Base-by-base conservation (phyloP, 2,888 invertebrate species). In the Tiphia femorata region DNA sequence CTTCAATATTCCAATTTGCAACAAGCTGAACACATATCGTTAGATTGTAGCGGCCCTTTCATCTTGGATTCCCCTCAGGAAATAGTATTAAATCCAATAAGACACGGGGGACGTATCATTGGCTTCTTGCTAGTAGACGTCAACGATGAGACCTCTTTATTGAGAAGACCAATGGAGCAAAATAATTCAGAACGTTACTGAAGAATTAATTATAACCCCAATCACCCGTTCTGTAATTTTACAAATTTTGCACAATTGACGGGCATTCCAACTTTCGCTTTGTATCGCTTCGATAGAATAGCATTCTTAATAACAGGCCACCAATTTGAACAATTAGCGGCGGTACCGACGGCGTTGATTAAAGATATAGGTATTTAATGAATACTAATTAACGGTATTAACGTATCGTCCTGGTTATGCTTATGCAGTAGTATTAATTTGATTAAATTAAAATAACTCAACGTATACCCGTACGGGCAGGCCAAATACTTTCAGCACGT, bases 241-340 rank as follows among this genome's bases (percentile, higher is more conserved):
- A n/a, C n/a, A n/a, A n/a, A n/a, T n/a, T n/a, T n/a, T n/a, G n/a
- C n/a, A n/a, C n/a, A n/a, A n/a, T n/a, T n/a, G n/a, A n/a, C n/a
- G n/a, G n/a, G n/a, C n/a, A n/a, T n/a, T n/a, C n/a, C n/a, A n/a
- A n/a, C n/a, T n/a, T n/a, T n/a, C n/a, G n/a, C n/a, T n/a, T n/a
- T n/a, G n/a, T n/a, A n/a, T n/a, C n/a, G n/a, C n/a, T n/a, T n/a
- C n/a, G n/a, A n/a, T n/a, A n/a, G n/a, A n/a, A n/a, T n/a, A n/a
- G n/a, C n/a, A n/a, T n/a, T n/a, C n/a, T n/a, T n/a, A n/a, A n/a
- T n/a, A n/a, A n/a, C n/a, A n/a, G n/a, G n/a, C n/a, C n/a, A n/a
- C n/a, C n/a, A n/a, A n/a, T n/a, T 17, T 23, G 17, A 21, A 16
- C 19, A 54, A 49, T 49, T 49, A 55, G 41, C 30, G 21, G 38